Evolutionary conservation across 2,797 vertebrate genomes (phyloP).

Genomic region (Silurus lanzhouensis): DNA sequence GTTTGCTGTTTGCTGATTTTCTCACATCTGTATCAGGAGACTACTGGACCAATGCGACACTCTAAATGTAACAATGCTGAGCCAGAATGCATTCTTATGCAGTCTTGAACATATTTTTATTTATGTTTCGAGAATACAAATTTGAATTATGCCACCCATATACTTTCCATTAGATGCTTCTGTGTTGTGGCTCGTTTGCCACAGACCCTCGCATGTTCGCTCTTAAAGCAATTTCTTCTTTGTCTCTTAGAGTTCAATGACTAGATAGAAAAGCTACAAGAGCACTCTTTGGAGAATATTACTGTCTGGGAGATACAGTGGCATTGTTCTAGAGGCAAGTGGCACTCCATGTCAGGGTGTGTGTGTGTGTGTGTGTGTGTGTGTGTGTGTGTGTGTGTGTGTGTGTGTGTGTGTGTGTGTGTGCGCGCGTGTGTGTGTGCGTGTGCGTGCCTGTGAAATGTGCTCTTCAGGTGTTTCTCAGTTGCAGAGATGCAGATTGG

Average conservation of each 20-base stretch:
- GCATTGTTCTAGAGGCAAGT: conserved; percentile 48
- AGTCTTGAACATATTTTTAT: conserved; percentile 15
- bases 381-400: conserved; percentile 21
- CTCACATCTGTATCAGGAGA: conserved; percentile 19
- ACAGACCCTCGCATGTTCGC: conserved; percentile 14
- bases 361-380: conserved; percentile 26
- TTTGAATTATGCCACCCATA: conserved; percentile 37
- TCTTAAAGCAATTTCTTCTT: conserved; percentile 54
- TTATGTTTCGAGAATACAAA: conserved; percentile 25
- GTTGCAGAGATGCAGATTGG: not conserved
- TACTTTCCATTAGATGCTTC: conserved; percentile 39
- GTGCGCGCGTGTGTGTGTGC: conserved; percentile 23
- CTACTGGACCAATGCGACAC: conserved; percentile 23
- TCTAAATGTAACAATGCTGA: conserved; percentile 23
- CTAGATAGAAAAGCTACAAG: conserved; percentile 48
- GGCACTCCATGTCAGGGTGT: conserved; percentile 35
- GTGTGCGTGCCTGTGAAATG: not conserved
- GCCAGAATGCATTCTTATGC: conserved; percentile 32
- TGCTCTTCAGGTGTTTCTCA: not conserved
- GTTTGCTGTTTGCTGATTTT: conserved; percentile 23
- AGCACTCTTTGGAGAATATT: conserved; percentile 52
- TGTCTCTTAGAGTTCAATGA: conserved; percentile 51
- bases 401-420: conserved; percentile 3
- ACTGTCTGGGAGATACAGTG: conserved; percentile 44
- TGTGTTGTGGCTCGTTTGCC: conserved; percentile 40